Evolutionary conservation across 2,113 vertebrate species (phyloP).

Genomic region (Pterophyllum scalare): DNA sequence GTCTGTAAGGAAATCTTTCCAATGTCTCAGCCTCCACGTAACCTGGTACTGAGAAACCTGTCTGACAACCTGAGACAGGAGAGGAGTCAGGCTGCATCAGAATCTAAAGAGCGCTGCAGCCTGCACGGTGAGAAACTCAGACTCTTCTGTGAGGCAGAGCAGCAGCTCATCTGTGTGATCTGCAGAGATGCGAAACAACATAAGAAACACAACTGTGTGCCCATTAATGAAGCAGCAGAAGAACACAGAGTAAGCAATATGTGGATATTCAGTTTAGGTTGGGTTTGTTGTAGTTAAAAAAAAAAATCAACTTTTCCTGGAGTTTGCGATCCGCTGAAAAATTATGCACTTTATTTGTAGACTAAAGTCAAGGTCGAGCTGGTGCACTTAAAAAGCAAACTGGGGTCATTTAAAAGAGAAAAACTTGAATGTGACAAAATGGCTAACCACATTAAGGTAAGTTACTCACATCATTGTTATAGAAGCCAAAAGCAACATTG

Average conservation of each 20-base stretch:
- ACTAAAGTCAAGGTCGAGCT: neutral
- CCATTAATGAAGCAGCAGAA: constrained; percentile 33
- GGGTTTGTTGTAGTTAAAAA: no score
- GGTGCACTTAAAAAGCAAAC: constrained; percentile 11
- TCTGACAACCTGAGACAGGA: constrained; percentile 32
- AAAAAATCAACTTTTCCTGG: no score
- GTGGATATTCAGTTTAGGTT: no score
- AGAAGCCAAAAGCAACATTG: no score
- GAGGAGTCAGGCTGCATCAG: neutral
- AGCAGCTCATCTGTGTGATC: constrained; percentile 51
- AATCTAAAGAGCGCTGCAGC: constrained; percentile 7
- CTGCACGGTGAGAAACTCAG: constrained; percentile 37
- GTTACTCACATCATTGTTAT: rapidly evolving
- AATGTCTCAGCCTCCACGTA: neutral
- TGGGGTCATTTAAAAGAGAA: neutral
- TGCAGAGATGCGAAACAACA: constrained; percentile 42
- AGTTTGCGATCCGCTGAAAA: no score
- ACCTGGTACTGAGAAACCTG: constrained; percentile 51
- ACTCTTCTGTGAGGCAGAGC: constrained; percentile 58
- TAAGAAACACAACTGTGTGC: constrained; percentile 28
- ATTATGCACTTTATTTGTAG: neutral
- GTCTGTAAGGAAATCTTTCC: constrained; percentile 45
- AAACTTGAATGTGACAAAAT: neutral
- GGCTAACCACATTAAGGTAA: constrained; percentile 32
- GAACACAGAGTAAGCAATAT: constrained; percentile 20